Conservation (phyloP, 2,797 vertebrate species). For the Sebastes cheni region DNA sequence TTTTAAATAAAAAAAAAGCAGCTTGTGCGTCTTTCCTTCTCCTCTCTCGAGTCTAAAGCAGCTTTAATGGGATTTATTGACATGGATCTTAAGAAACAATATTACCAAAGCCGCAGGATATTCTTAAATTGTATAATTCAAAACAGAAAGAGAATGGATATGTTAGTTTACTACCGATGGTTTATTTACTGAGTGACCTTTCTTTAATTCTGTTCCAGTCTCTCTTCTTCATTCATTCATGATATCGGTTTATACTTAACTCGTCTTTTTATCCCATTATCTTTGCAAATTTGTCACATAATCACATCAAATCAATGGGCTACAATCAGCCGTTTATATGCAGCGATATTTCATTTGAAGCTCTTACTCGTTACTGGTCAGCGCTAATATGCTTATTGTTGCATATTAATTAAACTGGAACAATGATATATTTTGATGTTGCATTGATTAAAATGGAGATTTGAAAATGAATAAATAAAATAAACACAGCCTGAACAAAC, state of each 20-base stretch:
- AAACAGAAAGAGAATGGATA: conserved; percentile 1
- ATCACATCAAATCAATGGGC: conserved; percentile 4
- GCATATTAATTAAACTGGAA: neutral
- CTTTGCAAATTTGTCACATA: neutral
- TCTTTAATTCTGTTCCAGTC: neutral
- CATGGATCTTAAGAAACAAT: conserved; percentile 11
- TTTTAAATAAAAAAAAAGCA: neutral
- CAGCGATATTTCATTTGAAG: neutral
- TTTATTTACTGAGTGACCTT: neutral
- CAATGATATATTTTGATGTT: neutral
- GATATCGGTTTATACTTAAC: neutral
- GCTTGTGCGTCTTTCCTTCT: neutral
- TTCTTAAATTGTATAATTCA: neutral
- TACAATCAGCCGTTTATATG: conserved; percentile 13
- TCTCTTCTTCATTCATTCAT: neutral
- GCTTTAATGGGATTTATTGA: conserved; percentile 24
- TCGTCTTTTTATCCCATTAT: neutral
- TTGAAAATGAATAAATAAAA: neutral
- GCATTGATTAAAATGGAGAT: neutral
- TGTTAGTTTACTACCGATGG: neutral
- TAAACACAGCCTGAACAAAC: neutral
- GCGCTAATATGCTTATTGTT: neutral
- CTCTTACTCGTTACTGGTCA: neutral
- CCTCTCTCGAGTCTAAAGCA: neutral
- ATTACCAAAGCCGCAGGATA: neutral